Evolutionary conservation across 2,888 invertebrate species (phyloP), one percentile per base, ranked within the genome.

Genomic region (Heliconius charithonia): DNA sequence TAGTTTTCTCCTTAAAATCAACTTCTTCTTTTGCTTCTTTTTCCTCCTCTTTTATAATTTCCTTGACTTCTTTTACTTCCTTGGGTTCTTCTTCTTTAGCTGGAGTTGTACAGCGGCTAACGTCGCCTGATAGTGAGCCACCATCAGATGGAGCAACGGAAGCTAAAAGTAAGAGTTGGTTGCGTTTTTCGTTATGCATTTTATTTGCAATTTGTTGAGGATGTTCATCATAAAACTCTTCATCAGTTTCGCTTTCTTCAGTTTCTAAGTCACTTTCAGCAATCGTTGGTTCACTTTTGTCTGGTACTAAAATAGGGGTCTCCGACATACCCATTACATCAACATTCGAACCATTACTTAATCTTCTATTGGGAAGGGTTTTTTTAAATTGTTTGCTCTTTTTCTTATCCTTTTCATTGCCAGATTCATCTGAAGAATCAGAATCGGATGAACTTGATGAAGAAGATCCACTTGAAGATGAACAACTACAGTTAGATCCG

Each of bases 261-360:
- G 98, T 98, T 84, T 98, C 98, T 75, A 98, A 95, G 91, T 98
- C 98, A 0, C 97, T 97, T 91, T 98, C 98, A 59, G 96, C 95
- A 81, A 98, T 96, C 1, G 96, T 93, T 1, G 96, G 95, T 84
- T 97, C 97, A 0, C 92, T 87, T 84, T 95, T 93, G 84, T 95
- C 94, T 59, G 94, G 93, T 29, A 95, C 88, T 80, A 95, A 86
- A 82, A 93, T 87, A 27, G 93, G 92, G 37, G 92, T 93, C 83
- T 95, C 95, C 72, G 95, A 95, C 86, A 92, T 91, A 7, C 95
- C 95, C 83, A 95, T 95, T 2, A 95, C 94, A 86, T 96, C 95
- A 1, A 95, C 94, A 84, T 95, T 94, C n/a, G 95, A 95, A n/a
- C 94, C 93, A 83, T 92, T 94, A 79, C 93, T 92, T 22, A 91